Percentiles rank a stretch among this genome's conserved stretches.
Evolutionary conservation across 1,140 invertebrate genomes (phyloP).

Genomic region (Doryteuthis pealeii): DNA sequence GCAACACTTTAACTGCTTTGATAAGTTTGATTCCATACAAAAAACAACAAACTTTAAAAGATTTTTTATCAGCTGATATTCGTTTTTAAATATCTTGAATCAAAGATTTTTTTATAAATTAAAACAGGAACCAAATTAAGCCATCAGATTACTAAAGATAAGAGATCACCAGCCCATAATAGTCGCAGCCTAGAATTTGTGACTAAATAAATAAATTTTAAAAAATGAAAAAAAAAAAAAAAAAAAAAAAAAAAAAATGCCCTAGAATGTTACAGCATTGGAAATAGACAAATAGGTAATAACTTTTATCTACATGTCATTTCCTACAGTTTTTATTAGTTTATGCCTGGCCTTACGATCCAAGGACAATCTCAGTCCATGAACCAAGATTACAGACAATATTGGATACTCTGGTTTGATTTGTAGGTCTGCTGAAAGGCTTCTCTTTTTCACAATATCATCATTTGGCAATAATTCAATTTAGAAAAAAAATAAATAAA

Average conservation of each 20-base stretch:
- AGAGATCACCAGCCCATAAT: background rate
- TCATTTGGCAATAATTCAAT: background rate
- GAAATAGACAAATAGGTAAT: background rate
- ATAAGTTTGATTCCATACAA: no score
- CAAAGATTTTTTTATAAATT: no score
- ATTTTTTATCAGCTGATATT: no score
- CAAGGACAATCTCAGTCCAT: constrained; percentile 3
- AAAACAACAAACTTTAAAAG: no score
- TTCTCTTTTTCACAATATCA: background rate
- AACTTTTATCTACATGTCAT: background rate
- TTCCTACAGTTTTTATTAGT: background rate
- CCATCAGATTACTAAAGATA: constrained; percentile 9
- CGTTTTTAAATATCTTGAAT: no score
- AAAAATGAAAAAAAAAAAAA: no score
- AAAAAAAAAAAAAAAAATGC: no score
- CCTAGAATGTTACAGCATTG: background rate
- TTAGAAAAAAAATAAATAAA: no score
- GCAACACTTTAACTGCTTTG: no score
- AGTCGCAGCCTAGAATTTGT: background rate
- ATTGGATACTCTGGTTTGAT: background rate
- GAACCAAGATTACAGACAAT: constrained; percentile 10
- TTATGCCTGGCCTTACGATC: constrained; percentile 4
- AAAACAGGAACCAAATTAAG: no score
- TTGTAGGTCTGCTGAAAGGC: background rate
- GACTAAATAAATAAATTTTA: no score